phyloP scores from a whole-genome alignment of 2,113 vertebrate genomes.

The Ptyas mucosa region DNA sequence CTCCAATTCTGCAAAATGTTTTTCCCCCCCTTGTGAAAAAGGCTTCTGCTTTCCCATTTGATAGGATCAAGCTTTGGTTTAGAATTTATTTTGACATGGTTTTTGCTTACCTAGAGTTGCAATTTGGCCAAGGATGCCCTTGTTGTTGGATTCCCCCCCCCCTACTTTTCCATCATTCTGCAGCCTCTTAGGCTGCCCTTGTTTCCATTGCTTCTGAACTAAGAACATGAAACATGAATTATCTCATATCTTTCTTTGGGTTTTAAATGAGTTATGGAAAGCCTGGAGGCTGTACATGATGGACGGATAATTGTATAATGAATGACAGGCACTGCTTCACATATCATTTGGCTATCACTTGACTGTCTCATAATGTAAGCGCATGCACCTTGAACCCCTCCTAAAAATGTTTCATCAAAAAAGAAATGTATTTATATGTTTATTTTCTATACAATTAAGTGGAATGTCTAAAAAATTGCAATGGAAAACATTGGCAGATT shows the following conservation, averaged over 20 bases:
- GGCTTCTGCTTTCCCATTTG: background rate
- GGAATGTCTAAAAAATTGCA: background rate
- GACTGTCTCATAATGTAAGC: background rate
- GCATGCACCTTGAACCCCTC: background rate
- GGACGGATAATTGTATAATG: background rate
- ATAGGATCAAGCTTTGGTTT: background rate
- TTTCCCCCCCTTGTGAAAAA: background rate
- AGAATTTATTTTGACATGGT: background rate
- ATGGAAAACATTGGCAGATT: background rate
- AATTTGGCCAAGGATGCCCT: background rate
- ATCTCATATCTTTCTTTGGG: background rate
- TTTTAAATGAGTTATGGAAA: background rate
- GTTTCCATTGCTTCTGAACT: background rate
- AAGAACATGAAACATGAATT: background rate
- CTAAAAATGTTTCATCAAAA: background rate
- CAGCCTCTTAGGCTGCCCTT: background rate
- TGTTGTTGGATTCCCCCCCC: background rate
- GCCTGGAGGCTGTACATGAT: background rate
- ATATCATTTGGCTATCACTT: background rate
- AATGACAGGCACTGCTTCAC: background rate
- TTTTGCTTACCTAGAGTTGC: background rate
- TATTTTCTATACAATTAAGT: background rate
- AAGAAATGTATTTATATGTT: background rate
- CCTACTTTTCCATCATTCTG: too few species aligned
- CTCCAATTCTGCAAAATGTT: background rate